A percentile compares a stretch with the other conserved stretches of the same genome.
These are phyloP conservation scores for Seriola rivoliana DNA, from an alignment of 2,113 vertebrate species.

Conservation along the genomic window DNA sequence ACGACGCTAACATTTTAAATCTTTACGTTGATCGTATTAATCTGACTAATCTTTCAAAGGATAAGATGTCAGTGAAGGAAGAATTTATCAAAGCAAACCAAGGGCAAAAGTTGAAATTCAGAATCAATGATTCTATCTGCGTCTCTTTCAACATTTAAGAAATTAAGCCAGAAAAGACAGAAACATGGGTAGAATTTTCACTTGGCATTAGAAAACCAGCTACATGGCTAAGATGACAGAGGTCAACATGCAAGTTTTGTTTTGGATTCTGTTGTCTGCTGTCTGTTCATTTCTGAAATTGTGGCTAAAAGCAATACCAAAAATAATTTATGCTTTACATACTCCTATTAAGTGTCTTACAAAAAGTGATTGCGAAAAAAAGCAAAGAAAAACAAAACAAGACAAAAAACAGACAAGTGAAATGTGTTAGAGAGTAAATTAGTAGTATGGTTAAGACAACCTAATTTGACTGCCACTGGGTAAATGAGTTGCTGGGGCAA, in stretches of 20 bases:
- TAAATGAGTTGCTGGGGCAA: slow-evolving; percentile 63
- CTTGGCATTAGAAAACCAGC: not conserved
- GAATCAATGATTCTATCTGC: slow-evolving; percentile 5
- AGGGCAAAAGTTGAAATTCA: slow-evolving; percentile 18
- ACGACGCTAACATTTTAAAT: too few relatives aligned
- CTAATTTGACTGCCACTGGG: slow-evolving; percentile 65
- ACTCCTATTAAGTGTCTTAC: not conserved
- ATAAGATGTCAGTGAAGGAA: slow-evolving; percentile 27
- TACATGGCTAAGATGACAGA: slow-evolving; percentile 6
- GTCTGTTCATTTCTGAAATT: not conserved
- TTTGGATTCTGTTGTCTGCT: slow-evolving; percentile 17
- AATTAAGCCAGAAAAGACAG: slow-evolving; percentile 13
- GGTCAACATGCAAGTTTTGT: not conserved
- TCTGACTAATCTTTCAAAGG: slow-evolving; percentile 44
- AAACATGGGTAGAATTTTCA: slow-evolving; percentile 20
- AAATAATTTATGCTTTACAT: not conserved
- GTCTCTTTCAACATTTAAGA: slow-evolving; percentile 2
- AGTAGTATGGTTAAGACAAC: slow-evolving; percentile 60
- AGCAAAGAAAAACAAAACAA: not conserved
- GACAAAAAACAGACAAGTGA: not conserved
- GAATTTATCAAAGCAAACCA: slow-evolving; percentile 15
- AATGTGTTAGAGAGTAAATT: slow-evolving; percentile 49
- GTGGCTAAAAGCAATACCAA: not conserved
- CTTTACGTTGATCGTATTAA: too few relatives aligned
- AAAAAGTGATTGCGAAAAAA: not conserved